Evolutionary conservation across 2,888 invertebrate species (phyloP).

Genomic region (Drosophila nr. perissopoda): DNA sequence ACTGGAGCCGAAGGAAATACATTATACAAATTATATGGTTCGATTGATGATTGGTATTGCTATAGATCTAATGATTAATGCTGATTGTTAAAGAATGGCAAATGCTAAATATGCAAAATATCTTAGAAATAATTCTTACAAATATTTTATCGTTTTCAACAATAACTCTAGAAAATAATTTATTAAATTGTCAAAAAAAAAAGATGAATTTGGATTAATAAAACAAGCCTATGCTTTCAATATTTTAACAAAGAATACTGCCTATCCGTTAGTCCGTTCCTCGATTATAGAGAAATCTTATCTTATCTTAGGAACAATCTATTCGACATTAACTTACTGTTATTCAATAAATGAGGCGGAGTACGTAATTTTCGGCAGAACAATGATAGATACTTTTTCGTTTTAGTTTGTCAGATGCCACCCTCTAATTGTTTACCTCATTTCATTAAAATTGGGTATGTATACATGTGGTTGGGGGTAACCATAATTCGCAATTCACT

Average conservation of each 20-base stretch:
- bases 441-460: constrained; percentile 14
- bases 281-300: not conserved
- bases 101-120: not conserved
- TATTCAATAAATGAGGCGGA: not conserved
- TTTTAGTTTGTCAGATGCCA: not conserved
- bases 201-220: not conserved
- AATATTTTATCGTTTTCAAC: not conserved
- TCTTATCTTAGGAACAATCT: not conserved
- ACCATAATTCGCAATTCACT: constrained; percentile 4
- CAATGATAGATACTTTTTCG: not conserved
- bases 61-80: not conserved
- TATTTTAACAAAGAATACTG: not conserved
- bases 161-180: not conserved
- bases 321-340: not conserved
- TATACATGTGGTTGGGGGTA: not conserved
- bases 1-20: not conserved
- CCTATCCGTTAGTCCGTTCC: not conserved
- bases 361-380: not conserved
- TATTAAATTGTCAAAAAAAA: not conserved
- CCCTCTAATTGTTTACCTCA: constrained; percentile 7
- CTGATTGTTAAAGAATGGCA: not conserved
- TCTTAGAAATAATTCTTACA: not conserved
- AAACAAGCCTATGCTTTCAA: not conserved
- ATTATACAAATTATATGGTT: not conserved
- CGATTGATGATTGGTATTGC: not conserved